Evolutionary conservation across 2,113 vertebrate species (phyloP).

Genomic region (Lepus europaeus): DNA sequence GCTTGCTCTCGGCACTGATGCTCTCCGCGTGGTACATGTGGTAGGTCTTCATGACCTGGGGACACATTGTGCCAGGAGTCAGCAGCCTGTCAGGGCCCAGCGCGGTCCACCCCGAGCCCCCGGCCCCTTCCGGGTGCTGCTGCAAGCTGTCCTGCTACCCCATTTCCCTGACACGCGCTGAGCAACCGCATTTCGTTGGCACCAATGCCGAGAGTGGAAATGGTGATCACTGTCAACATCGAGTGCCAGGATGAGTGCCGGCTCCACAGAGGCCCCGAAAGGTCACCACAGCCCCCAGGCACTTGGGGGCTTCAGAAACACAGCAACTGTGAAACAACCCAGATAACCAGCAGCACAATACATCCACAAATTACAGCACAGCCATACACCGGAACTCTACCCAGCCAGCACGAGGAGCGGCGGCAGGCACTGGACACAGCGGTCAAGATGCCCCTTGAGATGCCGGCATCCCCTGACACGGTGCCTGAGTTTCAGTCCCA

Average conservation of each 20-base stretch:
- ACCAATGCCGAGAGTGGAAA: neutral
- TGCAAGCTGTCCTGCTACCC: neutral
- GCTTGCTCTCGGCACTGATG: conserved; percentile 96
- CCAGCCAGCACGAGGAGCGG: no score
- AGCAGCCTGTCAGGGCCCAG: neutral
- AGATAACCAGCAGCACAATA: no score
- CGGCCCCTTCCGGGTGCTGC: neutral
- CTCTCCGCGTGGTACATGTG: conserved; percentile 99
- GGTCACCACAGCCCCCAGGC: no score
- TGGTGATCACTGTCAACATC: no score
- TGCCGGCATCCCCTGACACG: no score
- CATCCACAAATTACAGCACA: no score
- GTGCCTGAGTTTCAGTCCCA: no score
- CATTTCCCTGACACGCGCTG: neutral
- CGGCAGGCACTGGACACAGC: no score
- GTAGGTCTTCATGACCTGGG: conserved; percentile 99
- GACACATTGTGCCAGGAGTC: neutral
- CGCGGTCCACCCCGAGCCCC: rapidly evolving
- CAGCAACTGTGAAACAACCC: no score
- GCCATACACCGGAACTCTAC: no score
- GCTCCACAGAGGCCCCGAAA: neutral
- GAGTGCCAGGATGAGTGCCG: neutral
- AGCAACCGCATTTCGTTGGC: neutral
- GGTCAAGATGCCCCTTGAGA: no score
- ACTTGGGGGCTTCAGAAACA: neutral